Conservation (phyloP, 1,140 invertebrate species). For the Piezodorus guildinii region DNA sequence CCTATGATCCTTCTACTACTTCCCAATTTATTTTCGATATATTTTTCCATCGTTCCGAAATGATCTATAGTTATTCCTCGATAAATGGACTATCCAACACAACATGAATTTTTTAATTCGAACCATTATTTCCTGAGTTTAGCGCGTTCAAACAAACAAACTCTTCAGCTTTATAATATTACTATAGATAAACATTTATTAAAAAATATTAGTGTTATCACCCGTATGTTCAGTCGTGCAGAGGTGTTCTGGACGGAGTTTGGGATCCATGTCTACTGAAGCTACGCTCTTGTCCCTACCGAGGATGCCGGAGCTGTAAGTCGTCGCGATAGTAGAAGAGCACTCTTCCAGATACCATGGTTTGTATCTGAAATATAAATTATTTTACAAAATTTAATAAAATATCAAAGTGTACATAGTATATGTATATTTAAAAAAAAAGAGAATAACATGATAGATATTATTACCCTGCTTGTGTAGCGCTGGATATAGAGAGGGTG, state of each 20-base stretch:
- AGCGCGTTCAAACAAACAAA: too few species aligned
- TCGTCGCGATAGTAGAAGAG: conserved; percentile 89
- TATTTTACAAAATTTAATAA: background rate
- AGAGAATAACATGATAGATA: too few species aligned
- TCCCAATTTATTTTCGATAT: too few species aligned
- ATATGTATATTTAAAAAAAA: background rate
- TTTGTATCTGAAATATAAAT: conserved; percentile 46
- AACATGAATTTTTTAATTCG: too few species aligned
- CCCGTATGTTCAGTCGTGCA: conserved; percentile 79
- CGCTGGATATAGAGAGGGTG: conserved; percentile 89
- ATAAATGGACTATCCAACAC: too few species aligned
- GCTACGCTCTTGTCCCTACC: conserved; percentile 89
- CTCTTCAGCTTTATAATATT: too few species aligned
- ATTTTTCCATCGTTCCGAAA: too few species aligned
- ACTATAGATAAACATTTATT: too few species aligned
- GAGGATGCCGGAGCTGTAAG: conserved; percentile 89
- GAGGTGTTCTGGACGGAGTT: conserved; percentile 67
- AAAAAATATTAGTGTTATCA: conserved; percentile 15
- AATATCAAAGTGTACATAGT: background rate
- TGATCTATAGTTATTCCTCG: too few species aligned
- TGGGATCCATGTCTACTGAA: conserved; percentile 88
- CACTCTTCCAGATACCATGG: conserved; percentile 99
- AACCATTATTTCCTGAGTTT: too few species aligned
- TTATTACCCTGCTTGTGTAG: conserved; percentile 78
- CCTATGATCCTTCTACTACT: too few species aligned